Base-by-base conservation (phyloP, 1,140 invertebrate genomes). In the Macrobrachium rosenbergii region DNA sequence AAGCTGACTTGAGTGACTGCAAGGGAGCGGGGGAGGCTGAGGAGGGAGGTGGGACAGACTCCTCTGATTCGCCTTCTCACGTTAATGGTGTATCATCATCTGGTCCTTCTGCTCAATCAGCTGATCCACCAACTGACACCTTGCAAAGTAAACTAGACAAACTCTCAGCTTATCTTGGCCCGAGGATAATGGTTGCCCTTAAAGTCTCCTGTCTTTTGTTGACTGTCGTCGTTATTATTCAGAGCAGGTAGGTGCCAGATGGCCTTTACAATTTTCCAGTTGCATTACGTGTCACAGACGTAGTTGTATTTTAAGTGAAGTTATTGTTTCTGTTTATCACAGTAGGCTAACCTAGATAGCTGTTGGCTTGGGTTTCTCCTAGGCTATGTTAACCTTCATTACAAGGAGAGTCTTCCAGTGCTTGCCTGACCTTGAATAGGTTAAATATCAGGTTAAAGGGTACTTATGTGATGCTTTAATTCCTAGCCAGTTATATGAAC, bases 161-260 rank as follows among this genome's bases (percentile, higher is more conserved):
- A 12, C 37, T 72, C 23, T 23, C 10, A 58, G 58, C 60, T 11
- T 37, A 60, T 19, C 19, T 87, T 3, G 59, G 58, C 2, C 52
- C 58, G 67, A 80, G 60, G 72, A 76, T 82, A 67, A 87, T 87
- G 85, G 17, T 81, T 58, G 78, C 79, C 17, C 75, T 67, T 52
- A 87, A 87, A 21, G 37, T 87, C 28, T 17, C 23, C 11, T 81
- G 64, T 37, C 43, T 87, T 58, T 64, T 87, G n/a, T 67, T 87
- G 17, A n/a, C 79, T 10, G 19, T 81, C 21, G 17, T 82, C 69
- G 79, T 81, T 45, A 79, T 81, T 23, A 77, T 87, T 58, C 85
- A 87, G 2, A 87, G 78, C 85, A 87, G 78, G 85, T 87, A 19
- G 21, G 85, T 75, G 45, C 2, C 76, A 21, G 28, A 0, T 67